Evolutionary conservation across 2,113 vertebrate species (phyloP).

Genomic region (Cyprinus carpio): DNA sequence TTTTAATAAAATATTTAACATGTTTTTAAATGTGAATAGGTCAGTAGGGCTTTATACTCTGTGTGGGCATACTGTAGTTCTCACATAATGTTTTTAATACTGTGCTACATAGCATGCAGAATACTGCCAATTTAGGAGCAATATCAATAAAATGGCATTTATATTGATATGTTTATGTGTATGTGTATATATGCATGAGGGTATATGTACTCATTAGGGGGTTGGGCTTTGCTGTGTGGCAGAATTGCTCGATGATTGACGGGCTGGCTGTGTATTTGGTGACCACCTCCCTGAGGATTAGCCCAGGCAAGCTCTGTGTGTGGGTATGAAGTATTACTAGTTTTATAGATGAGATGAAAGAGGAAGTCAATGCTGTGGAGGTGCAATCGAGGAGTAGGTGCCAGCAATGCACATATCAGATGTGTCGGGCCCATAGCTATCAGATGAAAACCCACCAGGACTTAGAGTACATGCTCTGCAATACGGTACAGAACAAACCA

Average conservation of each 20-base stretch:
- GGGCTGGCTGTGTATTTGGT: background rate
- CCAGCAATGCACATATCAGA: background rate
- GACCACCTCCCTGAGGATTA: slow-evolving; percentile 14
- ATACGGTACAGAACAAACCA: background rate
- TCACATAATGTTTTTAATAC: background rate
- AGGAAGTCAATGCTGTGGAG: slow-evolving; percentile 55
- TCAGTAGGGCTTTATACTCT: background rate
- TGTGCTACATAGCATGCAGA: background rate
- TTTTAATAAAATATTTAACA: background rate
- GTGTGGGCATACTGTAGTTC: background rate
- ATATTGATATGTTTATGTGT: background rate
- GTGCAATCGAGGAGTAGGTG: background rate
- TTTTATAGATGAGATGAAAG: slow-evolving; percentile 61
- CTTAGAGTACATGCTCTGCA: background rate
- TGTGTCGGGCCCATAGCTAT: background rate
- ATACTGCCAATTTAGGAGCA: background rate
- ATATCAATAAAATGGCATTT: background rate
- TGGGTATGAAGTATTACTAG: background rate
- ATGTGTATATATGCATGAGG: background rate
- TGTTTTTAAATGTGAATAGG: background rate
- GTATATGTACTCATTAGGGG: background rate
- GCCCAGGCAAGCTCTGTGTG: background rate
- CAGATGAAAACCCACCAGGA: background rate
- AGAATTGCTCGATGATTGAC: slow-evolving; percentile 43
- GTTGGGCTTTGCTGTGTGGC: background rate